Evolutionary conservation across 2,113 vertebrate species (phyloP), one percentile per base, ranked within the genome.

Genomic region (Semicossyphus pulcher): DNA sequence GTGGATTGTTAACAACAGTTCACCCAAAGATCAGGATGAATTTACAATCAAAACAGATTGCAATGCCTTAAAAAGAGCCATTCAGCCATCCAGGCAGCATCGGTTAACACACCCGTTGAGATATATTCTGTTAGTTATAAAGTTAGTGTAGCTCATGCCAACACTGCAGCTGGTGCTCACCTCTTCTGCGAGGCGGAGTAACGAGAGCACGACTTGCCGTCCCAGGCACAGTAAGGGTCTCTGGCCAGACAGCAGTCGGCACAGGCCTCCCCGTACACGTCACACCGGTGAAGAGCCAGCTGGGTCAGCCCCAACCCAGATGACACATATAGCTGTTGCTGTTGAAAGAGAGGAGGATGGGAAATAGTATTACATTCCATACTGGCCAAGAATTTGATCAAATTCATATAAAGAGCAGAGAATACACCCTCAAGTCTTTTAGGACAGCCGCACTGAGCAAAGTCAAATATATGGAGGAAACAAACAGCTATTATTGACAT

Each of bases 251-350:
- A 99, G 94, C 98, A 99, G 91, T 99, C 98, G 0, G 98, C 97
- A 1, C 98, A 99, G 28, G 94, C 98, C 23, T 97, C 96, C 0
- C 98, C 98, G 0, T 99, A 99, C 0, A 96, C 93, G 0, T 97
- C 95, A 0, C 98, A 99, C 39, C 98, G 95, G 85, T 99, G 98
- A 48, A 99, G 95, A 20, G 97, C 95, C 84, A 99, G 80, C 86
- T 99, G 98, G 2, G 97, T 98, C 84, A 99, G 95, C 0, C 98
- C 98, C 11, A 95, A 92, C 0, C 76, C 90, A 0, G 98, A 99
- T 2, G 96, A 95, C 74, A 99, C 96, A 0, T 99, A 99, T 9
- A 99, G 94, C 89, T 99, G 97, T 99, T 99, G 98, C 98, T 99
- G 90, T 93, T 72, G 78, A 51, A 31, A 18, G 48, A 73, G 41